phyloP scores from a whole-genome alignment of 2,797 vertebrate species.

The Phrynocephalus guinanensis region DNA sequence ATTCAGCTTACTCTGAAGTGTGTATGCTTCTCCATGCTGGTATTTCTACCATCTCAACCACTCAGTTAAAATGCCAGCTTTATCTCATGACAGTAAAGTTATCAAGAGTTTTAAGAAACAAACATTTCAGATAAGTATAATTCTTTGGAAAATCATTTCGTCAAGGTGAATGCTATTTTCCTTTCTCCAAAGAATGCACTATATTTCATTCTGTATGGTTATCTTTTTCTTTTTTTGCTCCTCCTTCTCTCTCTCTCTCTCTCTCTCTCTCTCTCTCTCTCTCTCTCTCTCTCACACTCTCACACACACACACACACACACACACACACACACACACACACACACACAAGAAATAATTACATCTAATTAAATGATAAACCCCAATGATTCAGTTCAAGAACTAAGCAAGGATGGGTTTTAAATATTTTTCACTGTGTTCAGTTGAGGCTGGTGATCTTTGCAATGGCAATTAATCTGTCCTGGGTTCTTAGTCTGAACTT shows the following conservation, averaged over 20 bases:
- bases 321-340: neutral
- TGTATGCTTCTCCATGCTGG: conserved; percentile 32
- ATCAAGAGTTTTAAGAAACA: neutral
- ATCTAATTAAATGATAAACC: no score
- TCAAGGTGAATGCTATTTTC: neutral
- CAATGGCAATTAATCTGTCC: no score
- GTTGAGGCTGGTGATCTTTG: no score
- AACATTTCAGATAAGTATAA: neutral
- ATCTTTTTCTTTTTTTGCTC: neutral
- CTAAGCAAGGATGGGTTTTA: no score
- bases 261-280: neutral
- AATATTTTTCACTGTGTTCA: no score
- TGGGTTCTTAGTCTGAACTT: no score
- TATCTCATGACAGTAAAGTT: conserved; percentile 14
- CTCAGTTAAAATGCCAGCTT: conserved; percentile 30
- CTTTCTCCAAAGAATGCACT: neutral
- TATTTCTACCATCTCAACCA: conserved; percentile 22
- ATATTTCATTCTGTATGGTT: neutral
- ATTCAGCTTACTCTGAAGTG: conserved; percentile 25
- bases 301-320: no score
- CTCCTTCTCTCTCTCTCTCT: neutral
- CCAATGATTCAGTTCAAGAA: no score
- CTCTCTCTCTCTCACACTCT: no score
- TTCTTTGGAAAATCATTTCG: neutral
- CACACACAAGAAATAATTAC: no score